Base-by-base conservation (phyloP, 2,888 invertebrate genomes). In the Phengaris arion region DNA sequence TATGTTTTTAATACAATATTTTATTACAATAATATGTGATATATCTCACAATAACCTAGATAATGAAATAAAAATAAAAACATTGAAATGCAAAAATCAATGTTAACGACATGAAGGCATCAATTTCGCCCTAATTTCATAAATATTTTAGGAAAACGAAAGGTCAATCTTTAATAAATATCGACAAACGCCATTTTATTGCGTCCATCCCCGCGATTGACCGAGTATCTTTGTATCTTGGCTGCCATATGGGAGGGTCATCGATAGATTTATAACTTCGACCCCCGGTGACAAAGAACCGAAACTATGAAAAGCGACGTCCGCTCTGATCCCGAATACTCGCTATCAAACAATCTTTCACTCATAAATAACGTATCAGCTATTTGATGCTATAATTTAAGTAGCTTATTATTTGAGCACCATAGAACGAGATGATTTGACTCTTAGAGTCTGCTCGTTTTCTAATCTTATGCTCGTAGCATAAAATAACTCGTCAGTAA, bases 161-260 rank as follows among this genome's bases (percentile, higher is more conserved):
- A 80, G 80, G 81, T 82, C 83, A 83, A 82, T 83, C 80, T 83
- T 81, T 83, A 85, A 85, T 84, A 85, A 85, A 85, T 85, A 86
- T 86, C 80, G 83, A 81, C 83, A 84, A 83, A 85, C 83, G 83
- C 84, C 85, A 81, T 86, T 87, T 86, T 86, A 88, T 87, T 87
- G 85, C 84, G 84, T 85, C 86, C 84, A 84, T 86, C 83, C 86
- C 87, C 86, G 85, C 86, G 86, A 83, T 85, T 89, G 87, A 86
- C 86, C 87, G 82, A 86, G 82, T 85, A 85, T 85, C 79, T 83
- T 82, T 84, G 84, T 84, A 85, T 86, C 85, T 85, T 78, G 81
- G 79, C 79, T 83, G 82, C 85, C 82, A 86, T 84, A 84, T 85
- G 83, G 85, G 86, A 87, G 89, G 89, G 89, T 88, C 89, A 88